Percentiles rank a stretch among this genome's conserved stretches.
phyloP scores from a whole-genome alignment of 2,888 invertebrate species.

The Syrista parreyssii region DNA sequence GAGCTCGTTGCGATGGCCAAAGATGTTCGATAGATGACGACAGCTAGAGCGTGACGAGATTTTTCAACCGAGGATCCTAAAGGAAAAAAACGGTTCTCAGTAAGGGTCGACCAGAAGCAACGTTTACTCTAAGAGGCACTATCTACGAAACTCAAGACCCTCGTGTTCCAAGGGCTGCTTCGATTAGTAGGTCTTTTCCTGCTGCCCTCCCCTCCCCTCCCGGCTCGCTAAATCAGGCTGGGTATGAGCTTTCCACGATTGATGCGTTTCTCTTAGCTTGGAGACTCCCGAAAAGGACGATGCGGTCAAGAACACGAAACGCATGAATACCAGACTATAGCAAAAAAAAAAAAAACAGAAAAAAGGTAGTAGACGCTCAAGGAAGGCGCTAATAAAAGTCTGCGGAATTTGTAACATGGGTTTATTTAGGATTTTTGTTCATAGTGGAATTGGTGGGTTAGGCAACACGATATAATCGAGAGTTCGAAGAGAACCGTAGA shows the following conservation, averaged over 20 bases:
- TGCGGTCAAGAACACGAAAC: neutral
- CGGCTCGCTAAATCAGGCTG: slow-evolving; percentile 5
- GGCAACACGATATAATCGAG: slow-evolving; percentile 14
- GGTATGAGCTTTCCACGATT: slow-evolving; percentile 16
- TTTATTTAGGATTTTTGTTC: too few relatives aligned
- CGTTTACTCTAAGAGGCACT: neutral
- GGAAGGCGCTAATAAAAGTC: slow-evolving; percentile 28
- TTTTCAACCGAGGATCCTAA: too few relatives aligned
- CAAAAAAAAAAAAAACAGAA: neutral
- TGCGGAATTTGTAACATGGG: slow-evolving; percentile 7
- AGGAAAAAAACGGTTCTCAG: too few relatives aligned
- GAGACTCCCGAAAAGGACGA: too few relatives aligned
- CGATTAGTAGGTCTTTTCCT: neutral
- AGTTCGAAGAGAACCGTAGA: slow-evolving; percentile 21
- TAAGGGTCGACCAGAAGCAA: neutral
- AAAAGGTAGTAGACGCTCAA: slow-evolving; percentile 13
- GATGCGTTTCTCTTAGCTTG: slow-evolving; percentile 13
- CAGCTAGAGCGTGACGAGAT: too few relatives aligned
- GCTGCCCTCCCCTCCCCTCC: too few relatives aligned
- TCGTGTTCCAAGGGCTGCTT: neutral
- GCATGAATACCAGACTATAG: neutral
- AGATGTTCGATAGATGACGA: too few relatives aligned
- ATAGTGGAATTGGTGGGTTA: too few relatives aligned
- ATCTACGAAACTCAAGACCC: slow-evolving; percentile 8
- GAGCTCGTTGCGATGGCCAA: too few relatives aligned